Evolutionary conservation across 1,140 invertebrate genomes (phyloP).

Genomic region (Papilio helenus): DNA sequence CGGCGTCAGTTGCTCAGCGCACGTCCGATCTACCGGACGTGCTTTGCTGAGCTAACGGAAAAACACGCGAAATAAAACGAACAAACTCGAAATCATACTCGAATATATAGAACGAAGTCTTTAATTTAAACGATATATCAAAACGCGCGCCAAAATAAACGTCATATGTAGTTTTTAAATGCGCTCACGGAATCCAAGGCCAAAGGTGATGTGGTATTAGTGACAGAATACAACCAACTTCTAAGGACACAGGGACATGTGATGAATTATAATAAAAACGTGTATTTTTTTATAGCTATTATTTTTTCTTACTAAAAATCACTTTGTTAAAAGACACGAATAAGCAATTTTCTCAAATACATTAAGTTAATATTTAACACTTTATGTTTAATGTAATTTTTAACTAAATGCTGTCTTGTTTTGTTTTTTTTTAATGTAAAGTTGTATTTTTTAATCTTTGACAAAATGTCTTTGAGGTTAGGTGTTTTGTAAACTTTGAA

Average conservation of each 20-base stretch:
- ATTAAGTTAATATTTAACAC: not conserved
- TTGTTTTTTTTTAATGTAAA: not conserved
- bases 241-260: not conserved
- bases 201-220: slow-evolving; percentile 47
- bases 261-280: not conserved
- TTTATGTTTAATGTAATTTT: not conserved
- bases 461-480: not conserved
- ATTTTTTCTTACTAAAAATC: not conserved
- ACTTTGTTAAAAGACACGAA: not conserved
- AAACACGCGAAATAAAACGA: slow-evolving; percentile 62
- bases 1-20: slow-evolving; percentile 61
- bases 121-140: slow-evolving; percentile 47
- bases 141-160: slow-evolving; percentile 50
- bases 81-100: slow-evolving; percentile 64
- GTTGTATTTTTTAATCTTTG: not conserved
- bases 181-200: slow-evolving; percentile 34
- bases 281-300: not conserved
- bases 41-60: slow-evolving; percentile 45
- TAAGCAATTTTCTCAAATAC: not conserved
- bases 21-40: slow-evolving; percentile 64
- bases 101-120: slow-evolving; percentile 59
- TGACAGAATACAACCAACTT: slow-evolving; percentile 50
- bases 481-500: slow-evolving; percentile 1
- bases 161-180: slow-evolving; percentile 43
- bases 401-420: not conserved